Conservation (phyloP, 2,797 vertebrate genomes). For the Macropus fuliginosus region DNA sequence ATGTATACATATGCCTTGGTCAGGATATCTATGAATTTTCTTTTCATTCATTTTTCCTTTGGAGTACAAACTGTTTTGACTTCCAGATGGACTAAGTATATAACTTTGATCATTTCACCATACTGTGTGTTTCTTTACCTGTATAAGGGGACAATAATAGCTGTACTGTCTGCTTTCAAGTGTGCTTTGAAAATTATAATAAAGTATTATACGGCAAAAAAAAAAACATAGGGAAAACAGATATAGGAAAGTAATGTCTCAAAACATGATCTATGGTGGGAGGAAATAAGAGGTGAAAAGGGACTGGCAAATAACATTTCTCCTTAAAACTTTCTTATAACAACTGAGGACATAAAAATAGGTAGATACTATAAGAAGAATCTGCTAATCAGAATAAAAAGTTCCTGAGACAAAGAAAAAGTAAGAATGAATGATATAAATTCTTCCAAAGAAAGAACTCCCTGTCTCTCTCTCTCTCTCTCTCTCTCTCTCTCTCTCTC, state of each 20-base stretch:
- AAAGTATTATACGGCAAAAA: not conserved
- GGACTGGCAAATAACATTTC: not conserved
- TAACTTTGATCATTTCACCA: not conserved
- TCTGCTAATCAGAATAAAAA: not conserved
- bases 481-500: not conserved
- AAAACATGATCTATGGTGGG: not conserved
- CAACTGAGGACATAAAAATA: not conserved
- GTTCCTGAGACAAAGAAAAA: not conserved
- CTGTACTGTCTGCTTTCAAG: not conserved
- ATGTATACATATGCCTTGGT: not conserved
- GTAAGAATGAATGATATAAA: not conserved
- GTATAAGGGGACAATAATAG: not conserved
- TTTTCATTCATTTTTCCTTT: not conserved
- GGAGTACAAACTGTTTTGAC: not conserved
- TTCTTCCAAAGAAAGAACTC: not conserved
- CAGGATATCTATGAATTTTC: not conserved
- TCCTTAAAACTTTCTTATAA: not conserved
- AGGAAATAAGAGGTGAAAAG: not conserved
- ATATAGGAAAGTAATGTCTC: not conserved
- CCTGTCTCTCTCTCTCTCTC: not conserved
- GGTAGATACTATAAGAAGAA: not conserved
- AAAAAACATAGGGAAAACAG: not conserved
- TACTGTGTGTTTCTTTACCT: not conserved
- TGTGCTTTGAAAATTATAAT: not conserved
- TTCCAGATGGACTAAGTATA: not conserved